A percentile compares a stretch with the other conserved stretches of the same genome.
These are phyloP conservation scores for Callinectes sapidus DNA, from an alignment of 2,888 invertebrate genomes.

Conservation along the genomic window DNA sequence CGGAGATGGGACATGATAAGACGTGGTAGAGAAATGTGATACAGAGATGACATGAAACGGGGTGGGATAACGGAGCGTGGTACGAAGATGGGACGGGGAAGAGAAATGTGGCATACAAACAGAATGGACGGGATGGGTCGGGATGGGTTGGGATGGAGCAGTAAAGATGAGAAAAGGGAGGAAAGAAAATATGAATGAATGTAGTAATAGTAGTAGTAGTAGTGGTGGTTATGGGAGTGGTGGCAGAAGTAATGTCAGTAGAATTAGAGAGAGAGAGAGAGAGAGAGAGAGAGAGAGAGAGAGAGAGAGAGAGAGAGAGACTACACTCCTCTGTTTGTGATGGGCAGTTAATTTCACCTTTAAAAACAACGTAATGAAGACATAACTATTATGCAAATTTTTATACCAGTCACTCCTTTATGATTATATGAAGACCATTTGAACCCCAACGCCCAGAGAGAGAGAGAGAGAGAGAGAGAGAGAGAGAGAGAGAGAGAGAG, in stretches of 20 bases:
- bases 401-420: not conserved
- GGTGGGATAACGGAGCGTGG: no score
- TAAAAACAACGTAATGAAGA: not conserved
- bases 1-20: not conserved
- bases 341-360: not conserved
- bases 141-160: not conserved
- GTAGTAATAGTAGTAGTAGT: no score
- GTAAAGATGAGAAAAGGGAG: not conserved
- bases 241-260: no score
- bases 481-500: slow-evolving; percentile 29
- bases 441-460: not conserved
- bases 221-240: no score
- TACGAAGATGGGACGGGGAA: not conserved
- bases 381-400: not conserved
- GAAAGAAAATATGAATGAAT: not conserved
- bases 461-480: slow-evolving; percentile 17
- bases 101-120: not conserved
- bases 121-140: not conserved
- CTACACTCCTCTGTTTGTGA: not conserved
- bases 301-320: slow-evolving; percentile 27
- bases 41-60: not conserved
- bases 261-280: not conserved
- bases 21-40: not conserved
- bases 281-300: slow-evolving; percentile 34
- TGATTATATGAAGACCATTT: not conserved